phyloP scores from a whole-genome alignment of 2,888 invertebrate genomes.

The Melolontha melolontha region DNA sequence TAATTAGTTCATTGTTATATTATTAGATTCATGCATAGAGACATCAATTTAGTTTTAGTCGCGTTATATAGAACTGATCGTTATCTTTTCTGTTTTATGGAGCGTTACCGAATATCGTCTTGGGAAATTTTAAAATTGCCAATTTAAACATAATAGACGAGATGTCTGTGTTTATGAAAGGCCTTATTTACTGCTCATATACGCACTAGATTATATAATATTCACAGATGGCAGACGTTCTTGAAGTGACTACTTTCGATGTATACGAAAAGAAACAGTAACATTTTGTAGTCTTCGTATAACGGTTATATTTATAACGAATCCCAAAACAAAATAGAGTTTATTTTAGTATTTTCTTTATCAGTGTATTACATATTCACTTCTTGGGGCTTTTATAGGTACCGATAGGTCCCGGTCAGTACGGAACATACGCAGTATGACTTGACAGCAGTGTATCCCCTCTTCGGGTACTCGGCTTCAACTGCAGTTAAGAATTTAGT shows the following conservation, averaged over 20 bases:
- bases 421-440: no score
- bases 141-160: conserved; percentile 1
- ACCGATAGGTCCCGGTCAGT: no score
- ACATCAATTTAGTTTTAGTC: not conserved
- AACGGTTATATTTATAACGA: not conserved
- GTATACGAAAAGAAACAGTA: not conserved
- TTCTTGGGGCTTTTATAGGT: no score
- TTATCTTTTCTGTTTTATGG: conserved; percentile 12
- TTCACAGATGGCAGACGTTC: not conserved
- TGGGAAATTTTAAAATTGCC: conserved; percentile 13
- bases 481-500: no score
- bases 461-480: no score
- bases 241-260: no score
- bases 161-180: conserved; percentile 10
- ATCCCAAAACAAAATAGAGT: no score
- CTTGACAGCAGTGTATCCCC: no score
- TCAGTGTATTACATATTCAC: no score
- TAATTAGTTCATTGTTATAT: not conserved
- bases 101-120: conserved; percentile 11
- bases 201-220: conserved; percentile 8
- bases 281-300: not conserved
- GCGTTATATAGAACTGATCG: not conserved
- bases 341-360: no score
- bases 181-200: conserved; percentile 5
- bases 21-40: not conserved